Percentiles rank a stretch among this genome's conserved stretches.
phyloP scores from a whole-genome alignment of 2,113 vertebrate species.

The Heteronetta atricapilla region DNA sequence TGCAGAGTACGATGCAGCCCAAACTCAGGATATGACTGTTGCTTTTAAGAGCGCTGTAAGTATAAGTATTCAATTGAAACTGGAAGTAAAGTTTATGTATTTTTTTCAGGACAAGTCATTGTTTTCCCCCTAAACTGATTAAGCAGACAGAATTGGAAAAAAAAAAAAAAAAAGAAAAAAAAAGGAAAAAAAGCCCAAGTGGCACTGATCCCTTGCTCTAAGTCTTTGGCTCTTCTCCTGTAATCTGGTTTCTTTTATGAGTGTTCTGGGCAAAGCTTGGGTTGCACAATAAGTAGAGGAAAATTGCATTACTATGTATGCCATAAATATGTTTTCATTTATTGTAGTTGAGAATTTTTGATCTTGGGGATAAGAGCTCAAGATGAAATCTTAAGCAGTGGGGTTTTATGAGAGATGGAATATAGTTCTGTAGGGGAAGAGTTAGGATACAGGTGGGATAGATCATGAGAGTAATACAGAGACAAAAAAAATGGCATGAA shows the following conservation, averaged over 20 bases:
- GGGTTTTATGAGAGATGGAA: background rate
- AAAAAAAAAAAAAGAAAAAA: no score
- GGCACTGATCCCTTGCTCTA: background rate
- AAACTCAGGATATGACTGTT: background rate
- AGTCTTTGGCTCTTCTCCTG: background rate
- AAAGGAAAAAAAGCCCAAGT: no score
- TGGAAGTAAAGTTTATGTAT: background rate
- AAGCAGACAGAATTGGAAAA: background rate
- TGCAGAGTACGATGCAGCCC: background rate
- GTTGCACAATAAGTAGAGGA: background rate
- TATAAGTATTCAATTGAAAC: background rate
- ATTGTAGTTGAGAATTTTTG: background rate
- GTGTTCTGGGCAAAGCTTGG: background rate
- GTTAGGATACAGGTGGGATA: background rate
- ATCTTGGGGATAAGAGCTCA: background rate
- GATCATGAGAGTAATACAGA: background rate
- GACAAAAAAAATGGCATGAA: background rate
- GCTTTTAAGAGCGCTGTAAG: background rate
- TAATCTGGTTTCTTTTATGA: background rate
- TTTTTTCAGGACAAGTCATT: background rate
- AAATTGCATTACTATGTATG: background rate
- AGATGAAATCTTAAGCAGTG: background rate
- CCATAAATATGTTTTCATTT: background rate
- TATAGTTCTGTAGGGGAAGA: background rate
- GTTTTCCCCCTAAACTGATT: background rate